Evolutionary conservation across 2,888 invertebrate species (phyloP).

Genomic region (Drosophila stalkeri): DNA sequence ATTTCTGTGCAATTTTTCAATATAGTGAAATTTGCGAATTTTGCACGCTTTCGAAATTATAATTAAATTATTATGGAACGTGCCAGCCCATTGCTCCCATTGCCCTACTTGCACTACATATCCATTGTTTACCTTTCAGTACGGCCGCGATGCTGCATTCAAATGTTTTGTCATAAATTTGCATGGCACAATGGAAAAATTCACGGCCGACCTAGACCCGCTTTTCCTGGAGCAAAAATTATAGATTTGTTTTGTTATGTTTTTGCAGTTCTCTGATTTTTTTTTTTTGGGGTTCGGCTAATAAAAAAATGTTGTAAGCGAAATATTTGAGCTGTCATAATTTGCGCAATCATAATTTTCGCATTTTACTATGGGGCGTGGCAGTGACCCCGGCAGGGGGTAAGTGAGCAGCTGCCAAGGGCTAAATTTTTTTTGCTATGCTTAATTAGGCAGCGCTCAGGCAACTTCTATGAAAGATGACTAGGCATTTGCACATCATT

Average conservation of each 20-base stretch:
- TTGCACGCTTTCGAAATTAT: conserved; percentile 73
- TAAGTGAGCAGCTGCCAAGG: conserved; percentile 70
- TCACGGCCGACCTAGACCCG: conserved; percentile 24
- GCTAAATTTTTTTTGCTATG: conserved; percentile 28
- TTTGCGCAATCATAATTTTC: conserved; percentile 75
- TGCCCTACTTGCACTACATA: conserved; percentile 2
- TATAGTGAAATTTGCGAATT: conserved; percentile 63
- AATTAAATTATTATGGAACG: conserved; percentile 76
- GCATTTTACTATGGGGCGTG: conserved; percentile 68
- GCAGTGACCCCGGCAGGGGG: conserved; percentile 52
- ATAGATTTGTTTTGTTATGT: conserved; percentile 58
- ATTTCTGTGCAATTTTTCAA: conserved; percentile 42
- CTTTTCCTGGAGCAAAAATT: conserved; percentile 58
- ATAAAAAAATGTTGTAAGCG: conserved; percentile 51
- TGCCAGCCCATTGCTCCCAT: conserved; percentile 48
- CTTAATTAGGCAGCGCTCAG: conserved; percentile 45
- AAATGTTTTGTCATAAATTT: conserved; percentile 81
- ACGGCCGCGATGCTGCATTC: conserved; percentile 46
- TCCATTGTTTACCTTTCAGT: conserved; percentile 70
- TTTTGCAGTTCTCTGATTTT: conserved; percentile 17
- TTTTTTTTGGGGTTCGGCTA: conserved; percentile 32
- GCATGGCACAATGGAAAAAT: conserved; percentile 67
- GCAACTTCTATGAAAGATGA: background rate
- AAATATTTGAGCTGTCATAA: conserved; percentile 56
- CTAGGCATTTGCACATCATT: background rate